Evolutionary conservation across 2,888 invertebrate species (phyloP), one percentile per base, ranked within the genome.

Genomic region (Gryllus longicercus): DNA sequence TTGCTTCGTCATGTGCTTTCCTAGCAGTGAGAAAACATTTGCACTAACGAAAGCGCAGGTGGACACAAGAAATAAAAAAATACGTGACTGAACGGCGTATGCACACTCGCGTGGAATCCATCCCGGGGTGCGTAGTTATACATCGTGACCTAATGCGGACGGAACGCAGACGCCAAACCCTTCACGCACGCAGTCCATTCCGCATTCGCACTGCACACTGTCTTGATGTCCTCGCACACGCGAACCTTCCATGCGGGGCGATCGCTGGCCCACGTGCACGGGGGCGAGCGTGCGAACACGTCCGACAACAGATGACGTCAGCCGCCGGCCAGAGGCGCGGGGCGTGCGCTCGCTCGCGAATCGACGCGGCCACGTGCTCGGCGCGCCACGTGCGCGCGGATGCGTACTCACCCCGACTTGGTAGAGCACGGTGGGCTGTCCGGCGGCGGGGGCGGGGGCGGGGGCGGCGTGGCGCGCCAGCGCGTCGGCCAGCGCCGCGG

Each of bases 391-490:
- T 23, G 75, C 81, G 16, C 12, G 49, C 78, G 76, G n/a, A 12
- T 21, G n/a, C 18, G 18, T 83, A 90, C 92, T 93, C 87, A 93
- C 93, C 91, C 93, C 93, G 82, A 90, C 90, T 88, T 93, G 94
- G 86, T 93, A 94, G 82, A 94, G 89, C 83, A 94, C 83, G 83
- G 89, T 88, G 84, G 87, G 83, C 85, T 87, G 87, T 85, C 89
- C 88, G 79, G 86, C 88, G 89, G 86, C 90, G 89, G 85, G 90
- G 88, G 80, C 88, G 88, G 82, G 87, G 84, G 77, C 88, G 79
- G 86, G 88, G 89, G 86, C 90, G 89, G 85, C 90, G 88, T 80
- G 88, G 82, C 87, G 79, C 50, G 50, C 77, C 21, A 51, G 51
- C n/a, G 85, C 85, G 2, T 86, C 85, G 80, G 86, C 85, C 80